Evolutionary conservation across 2,113 vertebrate genomes (phyloP).

Genomic region (Paracanthobrama guichenoti): DNA sequence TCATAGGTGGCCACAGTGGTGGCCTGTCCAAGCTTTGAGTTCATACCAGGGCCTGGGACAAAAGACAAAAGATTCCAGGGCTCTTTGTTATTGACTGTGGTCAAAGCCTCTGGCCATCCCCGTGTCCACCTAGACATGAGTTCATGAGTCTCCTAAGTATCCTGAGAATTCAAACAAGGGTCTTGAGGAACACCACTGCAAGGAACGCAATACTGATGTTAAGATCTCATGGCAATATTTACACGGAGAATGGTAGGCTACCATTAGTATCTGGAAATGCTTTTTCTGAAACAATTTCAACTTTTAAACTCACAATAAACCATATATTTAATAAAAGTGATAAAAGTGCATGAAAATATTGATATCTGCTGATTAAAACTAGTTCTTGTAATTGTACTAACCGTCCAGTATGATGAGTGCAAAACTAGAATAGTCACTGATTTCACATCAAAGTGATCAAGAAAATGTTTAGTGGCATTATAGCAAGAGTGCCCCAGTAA

Average conservation of each 20-base stretch:
- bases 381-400: not conserved
- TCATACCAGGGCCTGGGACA: conserved; percentile 68
- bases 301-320: not conserved
- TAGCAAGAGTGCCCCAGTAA: not conserved
- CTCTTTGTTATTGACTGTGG: conserved; percentile 46
- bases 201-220: not conserved
- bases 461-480: not conserved
- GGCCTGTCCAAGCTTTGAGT: conserved; percentile 49
- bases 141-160: not conserved
- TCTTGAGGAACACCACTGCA: not conserved
- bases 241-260: not conserved
- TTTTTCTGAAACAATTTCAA: not conserved
- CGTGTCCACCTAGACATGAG: conserved; percentile 50
- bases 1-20: conserved; percentile 70
- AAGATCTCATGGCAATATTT: not conserved
- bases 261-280: not conserved
- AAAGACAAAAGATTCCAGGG: conserved; percentile 66
- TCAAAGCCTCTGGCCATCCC: conserved; percentile 50
- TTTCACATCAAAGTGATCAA: not conserved
- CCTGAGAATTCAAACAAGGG: not conserved
- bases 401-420: not conserved
- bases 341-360: not conserved
- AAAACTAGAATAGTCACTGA: conserved; percentile 1
- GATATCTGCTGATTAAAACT: not conserved
- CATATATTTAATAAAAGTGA: not conserved